Evolutionary conservation across 2,888 invertebrate genomes (phyloP).

Genomic region (Heteropelma amictum): DNA sequence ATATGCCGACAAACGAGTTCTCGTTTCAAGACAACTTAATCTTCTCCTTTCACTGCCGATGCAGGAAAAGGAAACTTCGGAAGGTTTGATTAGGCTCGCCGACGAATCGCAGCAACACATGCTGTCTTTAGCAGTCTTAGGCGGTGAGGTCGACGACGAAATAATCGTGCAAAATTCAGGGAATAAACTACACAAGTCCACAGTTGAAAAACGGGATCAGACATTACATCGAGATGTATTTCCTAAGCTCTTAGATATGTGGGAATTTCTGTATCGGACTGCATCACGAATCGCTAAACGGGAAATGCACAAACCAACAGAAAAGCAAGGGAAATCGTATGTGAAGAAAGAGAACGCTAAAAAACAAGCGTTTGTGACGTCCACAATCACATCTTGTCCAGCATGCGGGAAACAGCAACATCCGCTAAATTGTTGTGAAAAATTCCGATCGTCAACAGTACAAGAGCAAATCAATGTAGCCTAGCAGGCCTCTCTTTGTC

Average conservation of each 20-base stretch:
- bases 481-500: background rate
- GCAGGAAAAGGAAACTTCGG: background rate
- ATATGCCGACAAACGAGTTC: slow-evolving; percentile 12
- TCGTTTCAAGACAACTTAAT: background rate
- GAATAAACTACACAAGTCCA: background rate
- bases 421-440: background rate
- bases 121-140: background rate
- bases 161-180: background rate
- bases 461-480: background rate
- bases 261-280: background rate
- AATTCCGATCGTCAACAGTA: background rate
- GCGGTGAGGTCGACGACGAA: background rate
- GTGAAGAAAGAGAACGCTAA: background rate
- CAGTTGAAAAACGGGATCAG: background rate
- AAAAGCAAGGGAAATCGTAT: background rate
- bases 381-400: background rate
- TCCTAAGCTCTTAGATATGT: background rate
- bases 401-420: background rate
- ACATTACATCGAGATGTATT: background rate
- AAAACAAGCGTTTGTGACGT: background rate
- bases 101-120: slow-evolving; percentile 4
- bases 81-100: background rate
- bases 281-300: background rate
- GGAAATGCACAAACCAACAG: background rate
- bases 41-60: background rate